Conservation (phyloP, 1,140 invertebrate genomes). For the Ips typographus region DNA sequence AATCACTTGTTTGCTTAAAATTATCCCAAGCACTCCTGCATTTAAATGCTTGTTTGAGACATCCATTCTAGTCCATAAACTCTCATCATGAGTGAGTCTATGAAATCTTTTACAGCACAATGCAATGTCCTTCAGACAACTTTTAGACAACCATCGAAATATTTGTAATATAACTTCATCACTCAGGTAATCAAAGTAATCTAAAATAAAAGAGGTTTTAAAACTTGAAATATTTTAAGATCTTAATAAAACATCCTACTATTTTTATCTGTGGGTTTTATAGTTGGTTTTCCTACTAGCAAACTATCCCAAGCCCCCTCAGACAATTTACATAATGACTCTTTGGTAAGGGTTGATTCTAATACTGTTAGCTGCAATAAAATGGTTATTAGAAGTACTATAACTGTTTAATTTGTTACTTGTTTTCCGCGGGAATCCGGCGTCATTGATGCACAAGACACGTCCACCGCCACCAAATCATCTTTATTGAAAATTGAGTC, state of each 20-base stretch:
- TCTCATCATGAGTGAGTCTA: constrained; percentile 76
- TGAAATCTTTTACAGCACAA: constrained; percentile 69
- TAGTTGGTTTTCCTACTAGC: constrained; percentile 32
- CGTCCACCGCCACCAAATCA: constrained; percentile 34
- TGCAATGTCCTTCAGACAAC: constrained; percentile 68
- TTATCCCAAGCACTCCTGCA: constrained; percentile 66
- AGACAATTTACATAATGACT: constrained; percentile 38
- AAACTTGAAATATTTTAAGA: neutral
- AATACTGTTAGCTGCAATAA: constrained; percentile 41
- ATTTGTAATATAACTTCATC: constrained; percentile 85
- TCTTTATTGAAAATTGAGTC: constrained; percentile 41
- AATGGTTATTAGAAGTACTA: too few relatives aligned
- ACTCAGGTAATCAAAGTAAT: constrained; percentile 66
- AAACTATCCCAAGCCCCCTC: constrained; percentile 36
- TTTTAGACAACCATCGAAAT: constrained; percentile 79
- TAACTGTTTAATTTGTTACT: constrained; percentile 28
- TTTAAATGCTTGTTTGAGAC: constrained; percentile 68
- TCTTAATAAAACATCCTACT: too few relatives aligned
- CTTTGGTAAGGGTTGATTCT: constrained; percentile 43
- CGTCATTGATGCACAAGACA: constrained; percentile 42
- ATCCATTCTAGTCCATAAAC: constrained; percentile 81
- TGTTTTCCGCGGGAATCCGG: constrained; percentile 40
- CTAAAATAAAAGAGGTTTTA: constrained; percentile 42
- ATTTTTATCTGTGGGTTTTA: constrained; percentile 35
- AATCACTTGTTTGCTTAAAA: constrained; percentile 71